Percentiles rank a stretch among this genome's conserved stretches.
Evolutionary conservation across 1,140 invertebrate genomes (phyloP).

Genomic region (Drosophila tristis): DNA sequence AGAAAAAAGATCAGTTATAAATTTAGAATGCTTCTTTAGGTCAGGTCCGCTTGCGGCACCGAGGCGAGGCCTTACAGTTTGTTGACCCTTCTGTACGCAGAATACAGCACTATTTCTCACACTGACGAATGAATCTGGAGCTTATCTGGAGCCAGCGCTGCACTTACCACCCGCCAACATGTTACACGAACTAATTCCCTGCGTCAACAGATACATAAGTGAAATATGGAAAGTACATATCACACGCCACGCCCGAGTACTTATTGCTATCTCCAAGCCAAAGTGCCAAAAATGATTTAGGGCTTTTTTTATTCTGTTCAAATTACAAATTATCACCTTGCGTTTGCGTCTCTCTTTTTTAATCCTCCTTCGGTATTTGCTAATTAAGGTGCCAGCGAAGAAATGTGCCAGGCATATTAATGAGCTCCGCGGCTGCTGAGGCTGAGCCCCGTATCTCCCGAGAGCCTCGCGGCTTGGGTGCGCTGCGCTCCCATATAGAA

Average conservation of each 20-base stretch:
- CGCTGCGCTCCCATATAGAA: constrained; percentile 29
- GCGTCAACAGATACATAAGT: constrained; percentile 4
- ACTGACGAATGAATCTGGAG: too few relatives aligned
- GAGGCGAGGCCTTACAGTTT: too few relatives aligned
- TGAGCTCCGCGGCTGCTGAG: constrained; percentile 38
- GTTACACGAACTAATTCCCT: neutral
- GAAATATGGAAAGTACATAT: constrained; percentile 15
- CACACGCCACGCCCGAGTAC: constrained; percentile 7
- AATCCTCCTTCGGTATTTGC: constrained; percentile 30
- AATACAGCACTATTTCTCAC: too few relatives aligned
- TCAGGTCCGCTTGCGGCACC: too few relatives aligned
- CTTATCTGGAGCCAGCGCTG: too few relatives aligned
- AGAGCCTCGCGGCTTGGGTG: neutral
- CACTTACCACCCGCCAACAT: too few relatives aligned
- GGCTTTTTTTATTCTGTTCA: constrained; percentile 10
- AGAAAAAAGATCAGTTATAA: too few relatives aligned
- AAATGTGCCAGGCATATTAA: constrained; percentile 71
- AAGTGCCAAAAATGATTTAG: neutral
- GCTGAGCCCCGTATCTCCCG: constrained; percentile 25
- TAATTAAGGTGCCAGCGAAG: constrained; percentile 24
- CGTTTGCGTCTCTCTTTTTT: constrained; percentile 11
- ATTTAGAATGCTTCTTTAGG: too few relatives aligned
- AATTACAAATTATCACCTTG: constrained; percentile 35
- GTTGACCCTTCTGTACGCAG: too few relatives aligned
- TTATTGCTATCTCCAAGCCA: neutral